Conservation (phyloP, 37 sponge, comb jelly and placozoan genomes). For the Halichondria panicea region DNA sequence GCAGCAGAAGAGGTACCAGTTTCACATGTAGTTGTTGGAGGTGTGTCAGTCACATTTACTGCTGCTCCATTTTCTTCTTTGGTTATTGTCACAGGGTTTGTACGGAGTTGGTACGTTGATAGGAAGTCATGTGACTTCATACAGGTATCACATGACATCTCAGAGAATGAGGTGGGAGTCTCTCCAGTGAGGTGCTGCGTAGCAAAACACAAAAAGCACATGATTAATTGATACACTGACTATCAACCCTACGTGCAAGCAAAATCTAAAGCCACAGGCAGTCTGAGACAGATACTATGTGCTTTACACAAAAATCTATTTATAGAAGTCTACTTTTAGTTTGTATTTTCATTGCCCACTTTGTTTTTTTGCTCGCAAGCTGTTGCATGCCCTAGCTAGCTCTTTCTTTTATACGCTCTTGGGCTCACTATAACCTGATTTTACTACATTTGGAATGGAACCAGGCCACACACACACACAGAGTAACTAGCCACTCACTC, state of each 20-base stretch:
- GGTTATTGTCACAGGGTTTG: conserved; percentile 4
- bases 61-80: not conserved
- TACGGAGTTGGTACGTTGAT: conserved; percentile 20
- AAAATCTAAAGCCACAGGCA: too few relatives aligned
- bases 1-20: not conserved
- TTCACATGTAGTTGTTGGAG: not conserved
- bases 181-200: conserved; percentile 62
- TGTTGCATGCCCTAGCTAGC: too few relatives aligned
- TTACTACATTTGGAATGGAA: not conserved
- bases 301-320: too few relatives aligned
- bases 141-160: conserved; percentile 81
- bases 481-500: conserved; percentile 69
- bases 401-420: too few relatives aligned
- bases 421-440: too few relatives aligned
- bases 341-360: too few relatives aligned
- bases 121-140: conserved; percentile 66
- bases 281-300: too few relatives aligned
- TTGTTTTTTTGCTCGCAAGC: too few relatives aligned
- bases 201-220: not conserved
- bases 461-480: not conserved
- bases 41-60: not conserved
- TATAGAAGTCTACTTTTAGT: too few relatives aligned
- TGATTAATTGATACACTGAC: not conserved
- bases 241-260: too few relatives aligned
- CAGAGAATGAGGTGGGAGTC: conserved; percentile 53